Percentiles rank a stretch among this genome's conserved stretches.
These are phyloP conservation scores for Polyodon spathula DNA, from an alignment of 2,113 vertebrate species.

Conservation along the genomic window DNA sequence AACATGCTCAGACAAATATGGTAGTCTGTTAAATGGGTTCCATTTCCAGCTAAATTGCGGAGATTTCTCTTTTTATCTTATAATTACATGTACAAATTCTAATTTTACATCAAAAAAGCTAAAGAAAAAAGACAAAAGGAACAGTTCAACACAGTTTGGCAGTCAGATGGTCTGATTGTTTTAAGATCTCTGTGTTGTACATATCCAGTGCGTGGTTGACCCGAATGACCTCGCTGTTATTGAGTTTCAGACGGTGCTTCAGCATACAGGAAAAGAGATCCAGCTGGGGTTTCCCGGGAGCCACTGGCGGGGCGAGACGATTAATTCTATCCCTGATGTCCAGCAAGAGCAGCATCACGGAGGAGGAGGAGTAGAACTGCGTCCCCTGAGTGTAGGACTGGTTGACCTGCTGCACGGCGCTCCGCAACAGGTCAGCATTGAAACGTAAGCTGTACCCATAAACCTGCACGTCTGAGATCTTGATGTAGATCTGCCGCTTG, in stretches of 20 bases:
- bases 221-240: slow-evolving; percentile 96
- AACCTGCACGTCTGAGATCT: slow-evolving; percentile 96
- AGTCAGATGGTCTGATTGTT: slow-evolving; percentile 96
- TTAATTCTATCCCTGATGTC: slow-evolving; percentile 98
- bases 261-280: slow-evolving; percentile 99
- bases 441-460: slow-evolving; percentile 96
- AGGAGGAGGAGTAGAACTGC: slow-evolving; percentile 94
- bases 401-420: slow-evolving; percentile 94
- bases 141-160: slow-evolving; percentile 89
- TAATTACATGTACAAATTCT: slow-evolving; percentile 94
- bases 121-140: slow-evolving; percentile 54
- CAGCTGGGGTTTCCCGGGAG: slow-evolving; percentile 89
- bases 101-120: slow-evolving; percentile 65
- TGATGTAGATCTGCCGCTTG: slow-evolving; percentile 97
- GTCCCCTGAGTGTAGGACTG: slow-evolving; percentile 94
- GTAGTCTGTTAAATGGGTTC: slow-evolving; percentile 51
- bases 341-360: slow-evolving; percentile 91
- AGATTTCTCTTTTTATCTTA: slow-evolving; percentile 63
- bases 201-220: slow-evolving; percentile 97
- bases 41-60: slow-evolving; percentile 45
- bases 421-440: slow-evolving; percentile 87
- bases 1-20: slow-evolving; percentile 84
- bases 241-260: slow-evolving; percentile 94
- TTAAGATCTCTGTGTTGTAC: slow-evolving; percentile 98
- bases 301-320: slow-evolving; percentile 86